Base-by-base conservation (phyloP, 1,140 invertebrate species). In the Brachionus koreanus region DNA sequence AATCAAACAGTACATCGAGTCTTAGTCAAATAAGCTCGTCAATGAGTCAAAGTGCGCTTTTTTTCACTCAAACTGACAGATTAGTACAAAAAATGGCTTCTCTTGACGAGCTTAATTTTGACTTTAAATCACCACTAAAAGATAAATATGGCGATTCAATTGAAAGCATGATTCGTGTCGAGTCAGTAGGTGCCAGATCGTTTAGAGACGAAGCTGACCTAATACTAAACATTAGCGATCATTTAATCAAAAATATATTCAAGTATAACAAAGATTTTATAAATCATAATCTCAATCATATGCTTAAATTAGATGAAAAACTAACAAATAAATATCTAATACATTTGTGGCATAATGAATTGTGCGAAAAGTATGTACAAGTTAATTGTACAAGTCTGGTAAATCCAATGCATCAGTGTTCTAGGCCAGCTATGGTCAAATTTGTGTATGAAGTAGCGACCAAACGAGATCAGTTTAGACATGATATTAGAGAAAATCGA, bases 341-440 rank as follows among this genome's bases (percentile, higher is more conserved):
- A 7, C 76, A 79, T 79, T 61, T 79, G 25, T 79, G 76, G 76
- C 76, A 79, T 37, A 79, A 79, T 43, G 76, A 79, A 79, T 43
- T 79, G 49, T 79, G 76, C 39, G 76, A 79, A 43, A 79, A 79
- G 25, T 79, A 79, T 16, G 33, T 82, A 5, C 79, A 82, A 46
- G 79, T 65, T 7, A 9, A 19, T 12, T 82, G 79, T 19, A 35
- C 57, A 6, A 82, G 57, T 82, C 19, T 82, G 4, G 29, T 82
- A 9, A 82, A 82, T 82, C 79, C 79, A 13, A 65, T 82, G 57
- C 79, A 82, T 43, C 79, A 82, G 25, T 82, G 79, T 39, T 61
- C 61, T 10, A 52, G 79, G 19, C 79, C 79, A 35, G 79, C 79
- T 12, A 79, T 79, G 76, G 76, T 79, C 25, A 79, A 79, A 65